These are phyloP conservation scores for Diploptera punctata DNA, from an alignment of 2,888 invertebrate species.

Conservation along the genomic window DNA sequence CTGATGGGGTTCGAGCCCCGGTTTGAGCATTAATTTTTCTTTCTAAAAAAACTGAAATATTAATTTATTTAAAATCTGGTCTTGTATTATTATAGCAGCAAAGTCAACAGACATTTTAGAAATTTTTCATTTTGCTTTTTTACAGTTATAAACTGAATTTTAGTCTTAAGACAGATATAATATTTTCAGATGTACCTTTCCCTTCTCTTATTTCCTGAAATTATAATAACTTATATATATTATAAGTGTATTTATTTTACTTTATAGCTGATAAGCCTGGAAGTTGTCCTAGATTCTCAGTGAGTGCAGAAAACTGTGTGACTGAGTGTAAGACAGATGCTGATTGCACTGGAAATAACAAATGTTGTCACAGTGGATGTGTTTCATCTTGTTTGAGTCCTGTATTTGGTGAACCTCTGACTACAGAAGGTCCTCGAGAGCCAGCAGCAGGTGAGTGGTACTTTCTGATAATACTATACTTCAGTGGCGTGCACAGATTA, in stretches of 20 bases:
- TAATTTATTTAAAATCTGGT: too few species aligned
- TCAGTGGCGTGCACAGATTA: too few species aligned
- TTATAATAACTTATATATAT: neutral
- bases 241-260: too few species aligned
- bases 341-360: constrained; percentile 77
- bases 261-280: constrained; percentile 71
- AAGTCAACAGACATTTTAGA: too few species aligned
- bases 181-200: too few species aligned
- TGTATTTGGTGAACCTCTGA: constrained; percentile 52
- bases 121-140: too few species aligned
- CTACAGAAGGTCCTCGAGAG: constrained; percentile 52
- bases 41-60: too few species aligned
- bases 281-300: constrained; percentile 63
- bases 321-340: constrained; percentile 80
- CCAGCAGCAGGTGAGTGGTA: neutral
- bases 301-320: constrained; percentile 63
- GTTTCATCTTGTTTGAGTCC: constrained; percentile 73
- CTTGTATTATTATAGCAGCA: too few species aligned
- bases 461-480: neutral
- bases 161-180: too few species aligned
- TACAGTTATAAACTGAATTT: too few species aligned
- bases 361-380: constrained; percentile 85
- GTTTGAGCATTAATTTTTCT: too few species aligned
- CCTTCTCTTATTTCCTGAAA: neutral
- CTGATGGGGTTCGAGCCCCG: too few species aligned